Percentiles rank a stretch among this genome's conserved stretches.
These are phyloP conservation scores for Drosophila parthenogenetica DNA, from an alignment of 2,888 invertebrate genomes.

Conservation along the genomic window DNA sequence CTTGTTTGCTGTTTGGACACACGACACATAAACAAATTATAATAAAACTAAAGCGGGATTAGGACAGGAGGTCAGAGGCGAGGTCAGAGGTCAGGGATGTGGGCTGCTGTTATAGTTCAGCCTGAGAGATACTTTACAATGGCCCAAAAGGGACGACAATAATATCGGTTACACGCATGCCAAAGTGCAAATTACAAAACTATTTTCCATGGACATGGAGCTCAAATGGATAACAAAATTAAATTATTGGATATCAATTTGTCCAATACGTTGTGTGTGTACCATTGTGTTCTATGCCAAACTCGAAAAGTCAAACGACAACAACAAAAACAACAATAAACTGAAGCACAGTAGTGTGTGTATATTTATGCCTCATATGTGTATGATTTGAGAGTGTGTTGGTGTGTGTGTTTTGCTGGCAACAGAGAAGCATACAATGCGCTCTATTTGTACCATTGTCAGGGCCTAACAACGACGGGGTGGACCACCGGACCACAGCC, in stretches of 20 bases:
- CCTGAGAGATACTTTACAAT: constrained; percentile 68
- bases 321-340: constrained; percentile 68
- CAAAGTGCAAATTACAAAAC: constrained; percentile 76
- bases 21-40: constrained; percentile 71
- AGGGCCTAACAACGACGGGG: constrained; percentile 69
- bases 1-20: constrained; percentile 59
- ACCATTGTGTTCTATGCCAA: constrained; percentile 64
- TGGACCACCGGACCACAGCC: constrained; percentile 35
- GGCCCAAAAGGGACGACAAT: constrained; percentile 65
- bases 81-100: constrained; percentile 17
- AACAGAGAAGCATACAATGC: constrained; percentile 58
- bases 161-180: constrained; percentile 81
- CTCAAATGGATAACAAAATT: constrained; percentile 79
- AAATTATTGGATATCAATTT: constrained; percentile 81
- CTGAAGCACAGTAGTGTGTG: constrained; percentile 47
- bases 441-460: constrained; percentile 68
- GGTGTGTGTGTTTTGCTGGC: constrained; percentile 32
- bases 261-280: constrained; percentile 56
- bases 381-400: constrained; percentile 13
- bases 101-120: neutral
- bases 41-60: constrained; percentile 71
- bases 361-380: constrained; percentile 34
- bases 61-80: constrained; percentile 9
- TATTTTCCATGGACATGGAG: constrained; percentile 72
- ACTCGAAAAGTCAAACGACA: constrained; percentile 74